These are phyloP conservation scores for Gallinago jamesoni DNA, from an alignment of 2,113 vertebrate genomes.

Conservation along the genomic window DNA sequence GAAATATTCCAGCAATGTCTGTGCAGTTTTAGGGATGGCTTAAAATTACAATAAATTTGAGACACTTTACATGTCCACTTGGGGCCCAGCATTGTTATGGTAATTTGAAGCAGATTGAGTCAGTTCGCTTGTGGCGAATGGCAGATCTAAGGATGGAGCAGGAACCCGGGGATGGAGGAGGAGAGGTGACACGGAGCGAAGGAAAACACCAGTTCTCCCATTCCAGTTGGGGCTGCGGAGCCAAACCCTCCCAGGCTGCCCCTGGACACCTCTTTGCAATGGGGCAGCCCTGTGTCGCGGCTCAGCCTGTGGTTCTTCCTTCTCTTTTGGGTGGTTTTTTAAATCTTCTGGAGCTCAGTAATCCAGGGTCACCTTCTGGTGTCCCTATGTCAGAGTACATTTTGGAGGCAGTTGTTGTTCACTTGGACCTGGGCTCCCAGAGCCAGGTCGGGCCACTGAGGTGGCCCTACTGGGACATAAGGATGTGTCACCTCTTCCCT, in stretches of 20 bases:
- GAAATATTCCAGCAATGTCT: constrained; percentile 18
- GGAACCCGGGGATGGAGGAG: neutral
- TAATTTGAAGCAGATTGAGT: constrained; percentile 55
- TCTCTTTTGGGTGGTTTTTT: neutral
- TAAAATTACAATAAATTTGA: constrained; percentile 11
- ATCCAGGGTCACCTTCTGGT: neutral
- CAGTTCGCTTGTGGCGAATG: neutral
- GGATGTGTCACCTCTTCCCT: neutral
- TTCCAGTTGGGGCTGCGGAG: accelerated
- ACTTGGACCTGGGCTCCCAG: neutral
- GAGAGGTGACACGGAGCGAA: neutral
- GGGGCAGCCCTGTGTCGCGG: neutral
- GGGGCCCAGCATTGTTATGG: constrained; percentile 5
- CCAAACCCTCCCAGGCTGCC: neutral
- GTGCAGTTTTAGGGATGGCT: constrained; percentile 2
- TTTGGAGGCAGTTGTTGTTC: neutral
- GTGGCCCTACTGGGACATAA: neutral
- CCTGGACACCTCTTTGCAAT: neutral
- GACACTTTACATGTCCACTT: neutral
- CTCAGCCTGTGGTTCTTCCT: neutral
- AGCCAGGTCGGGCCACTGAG: neutral
- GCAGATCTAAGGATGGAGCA: neutral
- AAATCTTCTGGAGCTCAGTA: neutral
- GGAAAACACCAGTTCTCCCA: neutral
- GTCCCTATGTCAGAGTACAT: too few relatives aligned